Evolutionary conservation across 2,888 invertebrate species (phyloP).

Genomic region (Marronus borbonicus): DNA sequence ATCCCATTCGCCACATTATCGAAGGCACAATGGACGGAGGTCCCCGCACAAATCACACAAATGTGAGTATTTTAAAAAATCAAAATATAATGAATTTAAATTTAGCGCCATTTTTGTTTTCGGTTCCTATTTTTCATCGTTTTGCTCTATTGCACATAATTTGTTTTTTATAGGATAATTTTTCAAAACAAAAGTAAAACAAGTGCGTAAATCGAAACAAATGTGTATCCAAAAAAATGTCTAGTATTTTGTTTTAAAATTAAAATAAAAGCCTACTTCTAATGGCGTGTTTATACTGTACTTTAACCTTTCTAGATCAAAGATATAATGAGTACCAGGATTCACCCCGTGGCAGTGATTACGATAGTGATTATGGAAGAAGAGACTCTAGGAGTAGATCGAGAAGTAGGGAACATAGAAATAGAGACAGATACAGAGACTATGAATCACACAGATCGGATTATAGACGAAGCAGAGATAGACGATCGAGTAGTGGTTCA

Average conservation of each 20-base stretch:
- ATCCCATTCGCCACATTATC: constrained; percentile 64
- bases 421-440: constrained; percentile 63
- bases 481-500: constrained; percentile 65
- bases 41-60: constrained; percentile 52
- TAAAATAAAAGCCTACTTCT: no score
- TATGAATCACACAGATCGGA: constrained; percentile 63
- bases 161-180: no score
- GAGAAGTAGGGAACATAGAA: constrained; percentile 63
- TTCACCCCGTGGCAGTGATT: constrained; percentile 64
- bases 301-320: constrained; percentile 57
- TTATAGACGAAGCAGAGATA: constrained; percentile 62
- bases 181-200: no score
- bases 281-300: background rate
- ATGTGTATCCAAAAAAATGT: no score
- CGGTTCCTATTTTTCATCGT: background rate
- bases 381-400: constrained; percentile 64
- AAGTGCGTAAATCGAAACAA: no score
- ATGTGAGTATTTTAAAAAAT: constrained; percentile 35
- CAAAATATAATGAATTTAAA: constrained; percentile 12
- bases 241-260: no score
- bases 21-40: constrained; percentile 59
- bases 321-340: constrained; percentile 61
- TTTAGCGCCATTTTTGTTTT: constrained; percentile 4
- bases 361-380: constrained; percentile 66
- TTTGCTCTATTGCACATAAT: background rate